A percentile compares a stretch with the other conserved stretches of the same genome.
Conservation (phyloP, 2,113 vertebrate species). For the Catharus fuscescens region DNA sequence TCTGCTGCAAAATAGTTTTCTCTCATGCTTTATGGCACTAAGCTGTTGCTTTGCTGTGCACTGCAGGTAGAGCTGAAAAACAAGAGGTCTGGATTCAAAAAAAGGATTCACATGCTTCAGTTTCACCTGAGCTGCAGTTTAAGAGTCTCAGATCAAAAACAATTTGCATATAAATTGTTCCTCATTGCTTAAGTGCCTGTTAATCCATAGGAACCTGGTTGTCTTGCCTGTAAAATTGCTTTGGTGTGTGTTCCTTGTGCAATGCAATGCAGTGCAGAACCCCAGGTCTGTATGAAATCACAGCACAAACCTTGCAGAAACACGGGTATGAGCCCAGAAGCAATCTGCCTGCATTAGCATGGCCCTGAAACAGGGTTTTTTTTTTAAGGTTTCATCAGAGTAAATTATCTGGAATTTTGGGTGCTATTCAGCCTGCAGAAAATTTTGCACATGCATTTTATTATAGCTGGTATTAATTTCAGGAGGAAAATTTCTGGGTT, state of each 20-base stretch:
- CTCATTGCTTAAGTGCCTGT: not conserved
- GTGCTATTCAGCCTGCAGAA: not conserved
- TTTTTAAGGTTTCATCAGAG: not conserved
- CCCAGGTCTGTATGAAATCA: not conserved
- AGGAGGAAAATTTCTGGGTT: not conserved
- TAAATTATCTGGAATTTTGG: not conserved
- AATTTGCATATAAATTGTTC: not conserved
- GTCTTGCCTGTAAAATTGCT: not conserved
- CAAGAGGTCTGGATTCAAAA: not conserved
- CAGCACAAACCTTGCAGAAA: not conserved
- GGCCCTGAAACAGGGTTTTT: fast-evolving
- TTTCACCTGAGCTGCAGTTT: not conserved
- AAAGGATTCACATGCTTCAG: not conserved
- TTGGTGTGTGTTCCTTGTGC: not conserved
- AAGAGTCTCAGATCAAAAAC: not conserved
- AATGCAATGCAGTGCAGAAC: not conserved
- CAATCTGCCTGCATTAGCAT: not conserved
- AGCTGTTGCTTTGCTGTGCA: not conserved
- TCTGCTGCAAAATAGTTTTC: not conserved
- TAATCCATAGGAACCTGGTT: not conserved
- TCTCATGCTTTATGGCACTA: not conserved
- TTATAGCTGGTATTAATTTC: conserved; percentile 11
- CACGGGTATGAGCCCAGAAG: not conserved
- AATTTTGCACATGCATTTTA: not conserved
- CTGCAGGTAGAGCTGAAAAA: not conserved